Evolutionary conservation across 2,888 invertebrate species (phyloP).

Genomic region (Euplexia lucipara): DNA sequence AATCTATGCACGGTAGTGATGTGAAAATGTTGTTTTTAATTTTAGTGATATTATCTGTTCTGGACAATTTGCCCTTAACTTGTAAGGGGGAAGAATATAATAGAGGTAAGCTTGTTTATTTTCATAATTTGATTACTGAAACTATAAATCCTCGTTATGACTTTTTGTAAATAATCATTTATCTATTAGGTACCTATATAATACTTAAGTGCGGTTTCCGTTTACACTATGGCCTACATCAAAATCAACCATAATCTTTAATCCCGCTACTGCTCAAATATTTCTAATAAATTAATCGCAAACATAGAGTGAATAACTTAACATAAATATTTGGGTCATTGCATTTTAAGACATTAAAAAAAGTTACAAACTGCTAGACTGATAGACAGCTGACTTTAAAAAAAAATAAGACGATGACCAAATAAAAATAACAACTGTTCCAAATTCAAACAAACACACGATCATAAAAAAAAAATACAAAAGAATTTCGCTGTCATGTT

Average conservation of each 20-base stretch:
- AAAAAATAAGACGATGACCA: not conserved
- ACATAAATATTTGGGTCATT: not conserved
- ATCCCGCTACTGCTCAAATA: too few relatives aligned
- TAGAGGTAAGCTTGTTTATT: conserved; percentile 76
- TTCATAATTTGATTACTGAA: too few relatives aligned
- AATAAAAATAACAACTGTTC: conserved; percentile 30
- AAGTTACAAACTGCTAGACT: conserved; percentile 8
- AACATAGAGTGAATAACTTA: too few relatives aligned
- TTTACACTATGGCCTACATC: too few relatives aligned
- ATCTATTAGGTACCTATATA: too few relatives aligned
- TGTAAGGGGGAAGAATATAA: conserved; percentile 77
- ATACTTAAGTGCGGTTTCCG: not conserved
- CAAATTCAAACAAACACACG: conserved; percentile 44
- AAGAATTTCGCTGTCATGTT: conserved; percentile 27
- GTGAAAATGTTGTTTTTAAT: conserved; percentile 83
- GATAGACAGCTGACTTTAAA: not conserved
- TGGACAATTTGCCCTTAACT: conserved; percentile 79
- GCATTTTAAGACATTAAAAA: not conserved
- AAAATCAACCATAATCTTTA: not conserved
- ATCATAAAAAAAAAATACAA: conserved; percentile 21
- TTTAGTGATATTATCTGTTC: conserved; percentile 80
- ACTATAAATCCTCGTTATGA: not conserved
- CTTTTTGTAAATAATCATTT: not conserved
- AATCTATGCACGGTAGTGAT: conserved; percentile 78
- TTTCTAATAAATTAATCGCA: too few relatives aligned